phyloP scores from a whole-genome alignment of 2,797 vertebrate genomes.

The Antennarius maculatus region DNA sequence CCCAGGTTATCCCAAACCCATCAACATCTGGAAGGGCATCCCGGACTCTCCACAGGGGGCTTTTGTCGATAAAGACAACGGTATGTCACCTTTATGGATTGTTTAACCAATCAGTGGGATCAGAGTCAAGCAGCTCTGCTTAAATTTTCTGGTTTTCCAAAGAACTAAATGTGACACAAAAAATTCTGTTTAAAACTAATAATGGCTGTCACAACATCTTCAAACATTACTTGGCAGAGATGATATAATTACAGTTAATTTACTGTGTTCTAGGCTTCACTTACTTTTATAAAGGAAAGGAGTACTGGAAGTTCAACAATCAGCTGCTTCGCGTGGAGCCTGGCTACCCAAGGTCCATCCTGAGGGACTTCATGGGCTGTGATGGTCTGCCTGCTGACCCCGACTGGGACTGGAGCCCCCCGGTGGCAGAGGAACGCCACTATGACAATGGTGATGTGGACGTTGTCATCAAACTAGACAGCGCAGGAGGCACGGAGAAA shows the following conservation, averaged over 20 bases:
- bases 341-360: slow-evolving; percentile 94
- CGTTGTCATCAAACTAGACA: slow-evolving; percentile 96
- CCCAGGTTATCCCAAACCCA: slow-evolving; percentile 95
- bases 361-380: slow-evolving; percentile 98
- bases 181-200: neutral
- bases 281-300: slow-evolving; percentile 99
- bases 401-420: slow-evolving; percentile 85
- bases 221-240: neutral
- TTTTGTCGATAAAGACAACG: slow-evolving; percentile 97
- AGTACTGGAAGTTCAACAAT: slow-evolving; percentile 99
- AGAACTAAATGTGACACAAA: no score
- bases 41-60: slow-evolving; percentile 97
- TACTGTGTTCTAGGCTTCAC: slow-evolving; percentile 87
- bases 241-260: neutral
- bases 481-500: slow-evolving; percentile 95
- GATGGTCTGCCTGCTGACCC: slow-evolving; percentile 85
- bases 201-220: neutral
- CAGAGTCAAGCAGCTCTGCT: no score
- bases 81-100: slow-evolving; percentile 70
- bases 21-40: slow-evolving; percentile 97
- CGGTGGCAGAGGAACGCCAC: slow-evolving; percentile 85
- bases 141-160: neutral
- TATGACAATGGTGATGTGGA: slow-evolving; percentile 93
- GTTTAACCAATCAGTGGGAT: slow-evolving; percentile 1
- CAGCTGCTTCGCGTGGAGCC: slow-evolving; percentile 95